Base-by-base conservation (phyloP, 2,113 vertebrate species). In the Pteronura brasiliensis region DNA sequence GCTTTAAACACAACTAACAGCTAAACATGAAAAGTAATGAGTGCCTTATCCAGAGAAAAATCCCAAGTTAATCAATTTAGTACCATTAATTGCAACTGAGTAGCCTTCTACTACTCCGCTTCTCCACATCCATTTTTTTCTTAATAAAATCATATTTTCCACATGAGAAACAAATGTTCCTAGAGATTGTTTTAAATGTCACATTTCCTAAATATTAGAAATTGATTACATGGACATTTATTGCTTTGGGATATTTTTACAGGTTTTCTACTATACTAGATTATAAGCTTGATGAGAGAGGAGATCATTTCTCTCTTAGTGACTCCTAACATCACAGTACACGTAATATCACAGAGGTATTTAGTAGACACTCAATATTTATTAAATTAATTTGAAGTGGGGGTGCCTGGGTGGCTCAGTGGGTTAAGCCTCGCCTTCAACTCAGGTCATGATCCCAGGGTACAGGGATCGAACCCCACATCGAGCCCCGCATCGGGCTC, bases 341-440 rank as follows among this genome's bases (percentile, higher is more conserved):
- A 69, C 85, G 27, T 81, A 44, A 44, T 23, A 80, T 95, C 52
- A 57, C 11, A 81, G 55, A 57, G 57, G 57, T 57, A 57, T 57
- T 57, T 57, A 57, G 57, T 57, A 57, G 57, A 21, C 21, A 57
- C 57, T 57, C 7, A 55, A 55, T 57, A 57, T 96, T 95, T 96
- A 79, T 71, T 95, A 39, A 86, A 90, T 96, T 88, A 95, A 72
- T 47, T 92, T 84, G 31, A 96, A 85, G n/a, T 91, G 67, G n/a
- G n/a, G n/a, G n/a, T n/a, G n/a, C n/a, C n/a, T n/a, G n/a, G n/a
- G n/a, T n/a, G n/a, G n/a, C n/a, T n/a, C n/a, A n/a, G n/a, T n/a
- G n/a, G n/a, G n/a, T n/a, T n/a, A n/a, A n/a, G n/a, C n/a, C n/a
- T n/a, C n/a, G n/a, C n/a, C n/a, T n/a, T n/a, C n/a, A n/a, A n/a